Evolutionary conservation across 2,888 invertebrate species (phyloP).

Genomic region (Notocelia uddmanniana): DNA sequence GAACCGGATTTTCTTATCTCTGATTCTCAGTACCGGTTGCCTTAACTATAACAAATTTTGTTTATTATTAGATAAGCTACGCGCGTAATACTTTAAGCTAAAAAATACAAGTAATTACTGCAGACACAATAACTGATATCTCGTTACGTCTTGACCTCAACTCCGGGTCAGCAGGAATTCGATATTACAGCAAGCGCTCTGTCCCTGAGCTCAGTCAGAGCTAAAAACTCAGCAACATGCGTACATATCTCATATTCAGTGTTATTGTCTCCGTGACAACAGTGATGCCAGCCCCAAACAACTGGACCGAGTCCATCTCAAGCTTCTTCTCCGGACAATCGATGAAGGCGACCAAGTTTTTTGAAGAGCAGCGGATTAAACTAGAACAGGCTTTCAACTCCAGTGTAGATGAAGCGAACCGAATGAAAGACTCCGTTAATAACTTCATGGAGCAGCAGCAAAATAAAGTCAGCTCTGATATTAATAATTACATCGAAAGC

Average conservation of each 20-base stretch:
- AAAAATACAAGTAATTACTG: constrained; percentile 31
- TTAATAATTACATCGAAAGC: constrained; percentile 65
- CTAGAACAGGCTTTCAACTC: constrained; percentile 55
- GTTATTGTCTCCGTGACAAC: constrained; percentile 44
- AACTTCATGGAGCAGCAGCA: constrained; percentile 67
- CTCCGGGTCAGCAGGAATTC: constrained; percentile 57
- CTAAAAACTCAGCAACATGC: constrained; percentile 50
- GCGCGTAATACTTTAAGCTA: constrained; percentile 20
- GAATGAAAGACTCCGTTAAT: constrained; percentile 63
- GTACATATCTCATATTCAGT: constrained; percentile 22
- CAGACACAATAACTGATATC: constrained; percentile 45
- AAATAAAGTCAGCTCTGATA: constrained; percentile 61
- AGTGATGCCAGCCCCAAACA: constrained; percentile 47
- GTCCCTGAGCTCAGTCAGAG: constrained; percentile 53
- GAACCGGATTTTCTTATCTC: constrained; percentile 21
- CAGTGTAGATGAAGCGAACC: constrained; percentile 58
- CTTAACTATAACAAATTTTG: constrained; percentile 18
- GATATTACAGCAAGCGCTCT: constrained; percentile 53
- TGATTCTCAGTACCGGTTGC: not conserved
- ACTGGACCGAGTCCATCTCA: constrained; percentile 50
- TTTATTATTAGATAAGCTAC: constrained; percentile 39
- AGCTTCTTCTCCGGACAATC: constrained; percentile 47
- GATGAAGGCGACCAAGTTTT: constrained; percentile 46
- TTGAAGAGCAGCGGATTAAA: constrained; percentile 54
- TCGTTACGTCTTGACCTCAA: constrained; percentile 56